Evolutionary conservation across 2,113 vertebrate species (phyloP).

Genomic region (Mastomys coucha): DNA sequence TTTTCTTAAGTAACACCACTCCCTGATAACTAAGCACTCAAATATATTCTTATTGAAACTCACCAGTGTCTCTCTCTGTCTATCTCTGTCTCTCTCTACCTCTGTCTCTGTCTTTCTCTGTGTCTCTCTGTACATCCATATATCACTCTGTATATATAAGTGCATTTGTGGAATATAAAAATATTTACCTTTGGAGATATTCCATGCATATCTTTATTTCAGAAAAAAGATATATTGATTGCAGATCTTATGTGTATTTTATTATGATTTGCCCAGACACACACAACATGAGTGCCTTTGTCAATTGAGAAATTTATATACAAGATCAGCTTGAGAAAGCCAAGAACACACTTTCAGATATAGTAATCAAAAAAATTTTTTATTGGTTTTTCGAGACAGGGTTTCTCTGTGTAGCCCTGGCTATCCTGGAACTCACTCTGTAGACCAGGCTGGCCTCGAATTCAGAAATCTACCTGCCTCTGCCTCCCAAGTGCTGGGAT

Average conservation of each 20-base stretch:
- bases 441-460: too few relatives aligned
- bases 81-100: neutral
- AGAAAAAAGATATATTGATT: conserved; percentile 22
- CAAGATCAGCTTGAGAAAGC: neutral
- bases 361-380: neutral
- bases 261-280: neutral
- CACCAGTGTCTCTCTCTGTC: neutral
- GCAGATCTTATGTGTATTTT: neutral
- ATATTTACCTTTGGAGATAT: neutral
- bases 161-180: conserved; percentile 9
- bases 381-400: too few relatives aligned
- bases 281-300: neutral
- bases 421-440: too few relatives aligned
- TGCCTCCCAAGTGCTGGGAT: too few relatives aligned
- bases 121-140: neutral
- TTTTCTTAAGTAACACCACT: neutral
- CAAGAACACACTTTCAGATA: neutral
- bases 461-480: too few relatives aligned
- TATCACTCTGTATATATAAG: neutral
- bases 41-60: neutral
- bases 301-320: neutral
- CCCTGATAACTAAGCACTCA: neutral
- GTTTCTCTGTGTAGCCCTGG: too few relatives aligned
- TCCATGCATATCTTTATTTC: neutral
- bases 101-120: too few relatives aligned